phyloP scores from a whole-genome alignment of 2,797 vertebrate genomes.

The Tragelaphus oryx region DNA sequence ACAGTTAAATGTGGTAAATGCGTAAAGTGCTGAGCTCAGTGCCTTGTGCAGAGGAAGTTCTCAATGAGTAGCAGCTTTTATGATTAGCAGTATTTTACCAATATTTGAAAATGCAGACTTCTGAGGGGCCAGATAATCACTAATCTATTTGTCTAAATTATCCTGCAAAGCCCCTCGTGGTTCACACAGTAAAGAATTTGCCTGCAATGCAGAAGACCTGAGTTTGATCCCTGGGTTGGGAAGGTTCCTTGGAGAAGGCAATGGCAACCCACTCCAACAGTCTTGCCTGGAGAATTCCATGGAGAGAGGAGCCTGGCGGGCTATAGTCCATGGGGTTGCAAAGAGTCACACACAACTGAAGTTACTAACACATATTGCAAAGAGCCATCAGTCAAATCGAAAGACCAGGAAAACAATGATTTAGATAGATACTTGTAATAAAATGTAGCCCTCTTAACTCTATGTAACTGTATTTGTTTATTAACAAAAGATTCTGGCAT shows the following conservation, averaged over 20 bases:
- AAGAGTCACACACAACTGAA: neutral
- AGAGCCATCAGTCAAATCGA: neutral
- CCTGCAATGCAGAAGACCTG: neutral
- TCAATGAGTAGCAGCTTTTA: neutral
- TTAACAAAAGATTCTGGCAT: neutral
- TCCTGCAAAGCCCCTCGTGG: neutral
- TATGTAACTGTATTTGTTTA: neutral
- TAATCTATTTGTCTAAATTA: neutral
- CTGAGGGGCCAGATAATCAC: neutral
- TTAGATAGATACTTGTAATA: neutral
- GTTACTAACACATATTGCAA: neutral
- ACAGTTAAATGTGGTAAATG: neutral
- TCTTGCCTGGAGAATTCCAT: neutral
- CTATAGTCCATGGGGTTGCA: neutral
- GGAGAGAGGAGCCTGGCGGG: neutral
- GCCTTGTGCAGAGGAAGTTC: neutral
- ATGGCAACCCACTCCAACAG: neutral
- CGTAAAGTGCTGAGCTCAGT: neutral
- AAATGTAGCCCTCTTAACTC: neutral
- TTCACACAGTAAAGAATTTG: neutral
- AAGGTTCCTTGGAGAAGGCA: neutral
- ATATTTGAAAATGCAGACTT: neutral
- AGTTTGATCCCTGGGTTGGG: neutral
- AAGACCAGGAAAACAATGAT: constrained; percentile 22
- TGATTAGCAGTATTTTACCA: neutral